A percentile compares a stretch with the other conserved stretches of the same genome.
Conservation (phyloP, 2,797 vertebrate genomes). For the Iguana delicatissima region DNA sequence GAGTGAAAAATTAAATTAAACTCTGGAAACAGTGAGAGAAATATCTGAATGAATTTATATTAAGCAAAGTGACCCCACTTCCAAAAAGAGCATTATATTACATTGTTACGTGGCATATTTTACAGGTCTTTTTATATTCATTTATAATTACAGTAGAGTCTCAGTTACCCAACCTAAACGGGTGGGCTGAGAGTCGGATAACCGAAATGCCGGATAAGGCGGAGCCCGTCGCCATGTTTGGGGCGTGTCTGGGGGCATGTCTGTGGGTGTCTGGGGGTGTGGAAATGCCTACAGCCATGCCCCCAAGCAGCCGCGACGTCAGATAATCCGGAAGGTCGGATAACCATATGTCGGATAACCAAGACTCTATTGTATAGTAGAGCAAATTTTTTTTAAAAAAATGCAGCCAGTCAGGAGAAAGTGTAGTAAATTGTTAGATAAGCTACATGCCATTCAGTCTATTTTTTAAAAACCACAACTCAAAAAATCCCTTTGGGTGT, state of each 20-base stretch:
- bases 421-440: neutral
- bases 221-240: too few species aligned
- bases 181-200: too few species aligned
- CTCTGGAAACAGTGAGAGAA: rapidly evolving
- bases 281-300: too few species aligned
- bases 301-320: too few species aligned
- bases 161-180: too few species aligned
- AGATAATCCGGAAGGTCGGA: too few species aligned
- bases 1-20: neutral
- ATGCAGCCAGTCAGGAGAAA: neutral
- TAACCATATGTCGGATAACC: too few species aligned
- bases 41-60: neutral
- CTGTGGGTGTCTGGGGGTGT: too few species aligned
- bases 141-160: neutral
- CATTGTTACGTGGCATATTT: constrained; percentile 57
- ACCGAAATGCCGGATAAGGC: too few species aligned
- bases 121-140: constrained; percentile 41
- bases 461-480: neutral
- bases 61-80: constrained; percentile 21
- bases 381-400: neutral
- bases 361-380: too few species aligned
- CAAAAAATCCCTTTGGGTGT: neutral
- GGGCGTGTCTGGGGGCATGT: too few species aligned
- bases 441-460: neutral
- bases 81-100: constrained; percentile 59